Base-by-base conservation (phyloP, 1,140 invertebrate species). In the Dendrolimus punctatus region DNA sequence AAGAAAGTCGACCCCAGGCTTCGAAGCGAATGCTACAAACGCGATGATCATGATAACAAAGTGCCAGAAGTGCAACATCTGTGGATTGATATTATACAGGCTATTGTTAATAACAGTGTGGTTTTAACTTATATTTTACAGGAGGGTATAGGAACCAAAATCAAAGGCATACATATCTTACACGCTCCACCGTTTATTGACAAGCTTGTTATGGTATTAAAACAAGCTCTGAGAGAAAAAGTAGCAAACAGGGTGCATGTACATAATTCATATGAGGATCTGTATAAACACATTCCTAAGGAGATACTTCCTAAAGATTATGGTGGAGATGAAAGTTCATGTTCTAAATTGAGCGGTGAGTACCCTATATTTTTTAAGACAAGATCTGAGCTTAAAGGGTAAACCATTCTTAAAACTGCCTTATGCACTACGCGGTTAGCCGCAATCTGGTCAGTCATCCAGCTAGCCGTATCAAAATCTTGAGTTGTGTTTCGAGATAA, bases 161-260 rank as follows among this genome's bases (percentile, higher is more conserved):
- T 91, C 57, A 90, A 90, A 68, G 90, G 89, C 5, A 88, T 91
- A 53, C 90, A 92, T 66, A 89, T 91, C 60, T 63, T 90, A 45
- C 88, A 89, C 62, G 85, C 87, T 0, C 87, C 87, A 6, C 64
- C 73, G 9, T 89, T 85, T 57, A 73, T 88, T 9, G 87, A 89
- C 56, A 85, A 76, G 56, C 55, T 89, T 38, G 58, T 89, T 8
- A 79, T 73, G 44, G 44, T 90, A 46, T 51, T 88, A n/a, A 90
- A 89, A 64, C 76, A 81, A 53, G 70, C 72, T 8, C 64, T 89
- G 5, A 85, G 84, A 58, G 80, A 86, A 46, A 89, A 90, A 67
- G 68, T 90, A 6, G 83, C 78, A 0, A 76, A 73, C 6, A 77
- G 88, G 42, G 69, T 90, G 0, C 83, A 88, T 55, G 80, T 87